Evolutionary conservation across 2,797 vertebrate species (phyloP).

Genomic region (Hylomyscus alleni): DNA sequence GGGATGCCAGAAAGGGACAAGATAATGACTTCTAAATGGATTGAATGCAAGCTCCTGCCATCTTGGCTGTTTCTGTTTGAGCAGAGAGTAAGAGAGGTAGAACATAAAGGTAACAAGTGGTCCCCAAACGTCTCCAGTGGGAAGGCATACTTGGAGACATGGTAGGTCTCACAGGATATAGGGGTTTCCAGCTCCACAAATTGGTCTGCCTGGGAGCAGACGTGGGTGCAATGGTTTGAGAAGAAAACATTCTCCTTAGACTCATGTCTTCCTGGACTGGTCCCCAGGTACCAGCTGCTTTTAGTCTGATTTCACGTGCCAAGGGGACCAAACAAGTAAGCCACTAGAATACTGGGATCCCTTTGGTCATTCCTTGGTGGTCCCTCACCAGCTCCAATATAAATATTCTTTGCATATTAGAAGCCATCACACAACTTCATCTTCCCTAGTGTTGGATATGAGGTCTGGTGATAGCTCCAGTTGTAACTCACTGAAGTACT

Average conservation of each 20-base stretch:
- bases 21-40: not conserved
- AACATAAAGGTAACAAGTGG: not conserved
- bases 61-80: not conserved
- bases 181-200: not conserved
- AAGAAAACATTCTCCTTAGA: not conserved
- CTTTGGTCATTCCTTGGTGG: not conserved
- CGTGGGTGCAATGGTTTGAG: not conserved
- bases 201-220: rapidly evolving
- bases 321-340: not conserved
- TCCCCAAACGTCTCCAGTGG: not conserved
- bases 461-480: not conserved
- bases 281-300: not conserved
- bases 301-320: not conserved
- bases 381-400: not conserved
- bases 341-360: rapidly evolving
- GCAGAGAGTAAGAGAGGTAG: not conserved
- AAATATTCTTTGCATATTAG: not conserved
- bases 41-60: not conserved
- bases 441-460: not conserved
- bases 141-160: rapidly evolving
- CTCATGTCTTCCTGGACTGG: not conserved
- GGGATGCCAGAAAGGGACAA: not conserved
- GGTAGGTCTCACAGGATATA: not conserved
- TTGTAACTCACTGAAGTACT: not conserved
- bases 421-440: not conserved